Evolutionary conservation across 1,140 invertebrate genomes (phyloP), one percentile per base, ranked within the genome.

Genomic region (Brachionus rubens): DNA sequence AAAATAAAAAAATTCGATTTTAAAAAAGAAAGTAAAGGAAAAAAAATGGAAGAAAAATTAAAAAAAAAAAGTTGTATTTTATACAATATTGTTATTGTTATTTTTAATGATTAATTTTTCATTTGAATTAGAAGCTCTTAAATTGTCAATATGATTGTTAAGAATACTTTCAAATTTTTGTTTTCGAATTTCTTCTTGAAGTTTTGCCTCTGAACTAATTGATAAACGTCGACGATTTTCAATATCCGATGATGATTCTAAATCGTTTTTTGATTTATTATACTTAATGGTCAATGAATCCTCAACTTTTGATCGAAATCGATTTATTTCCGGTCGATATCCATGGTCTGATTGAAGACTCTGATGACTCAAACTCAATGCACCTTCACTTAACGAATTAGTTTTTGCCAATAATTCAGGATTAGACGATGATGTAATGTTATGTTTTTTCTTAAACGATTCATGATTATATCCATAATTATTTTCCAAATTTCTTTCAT

Each of bases 1-100:
- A 28, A 14, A 33, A 59, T 30, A 26, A 59, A 59, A 59, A 59
- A 59, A 33, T 33, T 59, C 54, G 54, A 59, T 59, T 59, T 59
- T n/a, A n/a, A n/a, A n/a, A n/a, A n/a, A n/a, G n/a, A n/a, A 36
- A 3, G 33, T 5, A 36, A 36, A 36, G 9, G 33, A 59, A 59
- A 59, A 59, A 59, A 59, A 36, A 26, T 24, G 28, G 28, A 33
- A 33, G 33, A 59, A 30, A 26, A 59, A 33, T 4, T 16, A 33
- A 19, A 59, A 54, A 54, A 12, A n/a, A n/a, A n/a, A n/a, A n/a
- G n/a, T n/a, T n/a, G n/a, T 26, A 59, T n/a, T 33, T 59, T 59
- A 59, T 59, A 59, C 54, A 59, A 59, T 30, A 59, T 59, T 59
- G 33, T 9, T 33, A 3, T 59, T n/a, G n/a, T n/a, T n/a, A n/a